These are phyloP conservation scores for Spatulosminthurus flaviceps DNA, from an alignment of 2,888 invertebrate species.

Conservation along the genomic window DNA sequence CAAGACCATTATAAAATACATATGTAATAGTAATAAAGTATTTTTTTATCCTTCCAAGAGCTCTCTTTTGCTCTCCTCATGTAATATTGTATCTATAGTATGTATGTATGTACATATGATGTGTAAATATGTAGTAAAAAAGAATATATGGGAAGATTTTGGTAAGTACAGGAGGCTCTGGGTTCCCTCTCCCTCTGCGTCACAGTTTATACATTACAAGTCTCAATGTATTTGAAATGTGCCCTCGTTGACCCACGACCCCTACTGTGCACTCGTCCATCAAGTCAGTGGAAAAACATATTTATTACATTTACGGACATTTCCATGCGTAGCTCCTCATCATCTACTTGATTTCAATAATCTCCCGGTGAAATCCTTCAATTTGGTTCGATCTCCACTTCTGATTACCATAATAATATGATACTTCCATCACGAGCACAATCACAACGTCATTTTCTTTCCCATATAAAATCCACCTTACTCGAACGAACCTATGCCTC, in stretches of 20 bases:
- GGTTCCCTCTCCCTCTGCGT: not conserved
- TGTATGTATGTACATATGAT: too few species aligned
- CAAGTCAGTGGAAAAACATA: conserved; percentile 42
- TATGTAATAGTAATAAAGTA: not conserved
- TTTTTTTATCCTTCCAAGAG: not conserved
- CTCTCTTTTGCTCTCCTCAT: too few species aligned
- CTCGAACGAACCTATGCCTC: not conserved
- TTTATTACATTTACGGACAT: conserved; percentile 47
- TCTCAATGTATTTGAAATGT: conserved; percentile 21
- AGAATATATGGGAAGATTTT: too few species aligned
- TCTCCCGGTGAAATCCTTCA: conserved; percentile 45
- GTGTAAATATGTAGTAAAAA: too few species aligned
- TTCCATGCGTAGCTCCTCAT: conserved; percentile 28
- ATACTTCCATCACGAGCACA: conserved; percentile 37
- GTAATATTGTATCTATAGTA: too few species aligned
- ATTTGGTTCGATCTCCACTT: conserved; percentile 44
- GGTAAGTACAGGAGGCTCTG: not conserved
- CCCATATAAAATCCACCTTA: not conserved
- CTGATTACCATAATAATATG: conserved; percentile 46
- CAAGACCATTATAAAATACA: not conserved
- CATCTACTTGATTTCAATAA: conserved; percentile 45
- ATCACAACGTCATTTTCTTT: not conserved
- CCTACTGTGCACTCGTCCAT: conserved; percentile 44
- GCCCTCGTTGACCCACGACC: conserved; percentile 45
- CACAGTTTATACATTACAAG: not conserved